Conservation (phyloP, 2,888 invertebrate genomes). For the Nemapogon koenigi region DNA sequence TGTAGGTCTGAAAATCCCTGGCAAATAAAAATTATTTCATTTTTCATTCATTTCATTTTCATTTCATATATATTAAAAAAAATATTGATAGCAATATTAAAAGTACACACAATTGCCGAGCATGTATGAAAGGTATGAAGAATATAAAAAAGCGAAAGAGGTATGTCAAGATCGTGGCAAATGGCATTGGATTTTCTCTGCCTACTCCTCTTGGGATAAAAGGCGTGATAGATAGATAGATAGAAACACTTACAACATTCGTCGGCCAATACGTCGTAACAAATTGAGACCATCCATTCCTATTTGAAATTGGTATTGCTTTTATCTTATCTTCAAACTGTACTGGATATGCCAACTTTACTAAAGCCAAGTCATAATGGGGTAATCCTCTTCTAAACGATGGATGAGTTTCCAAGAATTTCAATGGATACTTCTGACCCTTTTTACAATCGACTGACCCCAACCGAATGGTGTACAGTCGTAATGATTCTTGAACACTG, state of each 20-base stretch:
- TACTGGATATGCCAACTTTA: constrained; percentile 27
- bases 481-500: constrained; percentile 42
- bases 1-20: too few relatives aligned
- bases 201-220: too few relatives aligned
- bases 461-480: constrained; percentile 33
- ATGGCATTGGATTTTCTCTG: too few relatives aligned
- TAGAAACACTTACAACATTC: constrained; percentile 35
- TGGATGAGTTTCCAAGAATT: constrained; percentile 33
- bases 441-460: constrained; percentile 45
- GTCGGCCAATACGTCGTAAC: constrained; percentile 46
- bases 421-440: constrained; percentile 31
- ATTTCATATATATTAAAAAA: too few relatives aligned
- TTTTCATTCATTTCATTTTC: too few relatives aligned
- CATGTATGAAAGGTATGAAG: too few relatives aligned
- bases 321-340: constrained; percentile 22
- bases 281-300: constrained; percentile 34
- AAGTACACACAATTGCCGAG: too few relatives aligned
- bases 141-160: too few relatives aligned
- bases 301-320: constrained; percentile 31
- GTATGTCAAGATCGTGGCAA: too few relatives aligned
- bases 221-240: too few relatives aligned
- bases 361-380: constrained; percentile 33
- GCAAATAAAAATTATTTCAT: too few relatives aligned
- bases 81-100: too few relatives aligned
- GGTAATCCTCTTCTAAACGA: constrained; percentile 26